phyloP scores from a whole-genome alignment of 2,113 vertebrate genomes.

The Chaetops frenatus region DNA sequence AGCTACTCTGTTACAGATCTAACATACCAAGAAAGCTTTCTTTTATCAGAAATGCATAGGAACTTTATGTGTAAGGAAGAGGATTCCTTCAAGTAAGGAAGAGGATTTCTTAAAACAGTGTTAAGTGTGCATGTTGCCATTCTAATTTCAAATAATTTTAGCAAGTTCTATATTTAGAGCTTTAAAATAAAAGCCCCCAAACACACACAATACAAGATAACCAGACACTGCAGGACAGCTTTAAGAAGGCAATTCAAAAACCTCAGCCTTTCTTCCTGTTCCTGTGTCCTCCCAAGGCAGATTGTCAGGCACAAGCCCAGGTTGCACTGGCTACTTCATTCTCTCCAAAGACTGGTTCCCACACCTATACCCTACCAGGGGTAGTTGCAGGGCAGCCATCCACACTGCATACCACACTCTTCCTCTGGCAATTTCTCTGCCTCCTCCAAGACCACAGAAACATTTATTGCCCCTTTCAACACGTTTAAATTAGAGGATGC shows the following conservation, averaged over 20 bases:
- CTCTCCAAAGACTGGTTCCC: neutral
- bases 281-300: neutral
- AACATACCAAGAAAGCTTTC: neutral
- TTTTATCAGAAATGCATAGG: neutral
- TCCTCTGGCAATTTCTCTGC: neutral
- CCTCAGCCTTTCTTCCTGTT: neutral
- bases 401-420: rapidly evolving
- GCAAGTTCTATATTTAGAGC: neutral
- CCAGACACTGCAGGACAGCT: neutral
- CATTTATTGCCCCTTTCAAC: neutral
- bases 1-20: neutral
- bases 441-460: neutral
- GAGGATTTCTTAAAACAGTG: neutral
- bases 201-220: neutral
- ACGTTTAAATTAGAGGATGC: neutral
- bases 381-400: neutral
- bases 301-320: neutral
- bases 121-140: neutral
- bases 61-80: neutral
- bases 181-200: neutral
- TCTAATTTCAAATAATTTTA: neutral
- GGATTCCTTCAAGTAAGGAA: neutral
- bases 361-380: neutral
- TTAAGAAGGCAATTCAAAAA: neutral
- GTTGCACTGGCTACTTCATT: neutral